Percentiles rank a stretch among this genome's conserved stretches.
phyloP scores from a whole-genome alignment of 2,888 invertebrate genomes.

The Hydriomena furcata region DNA sequence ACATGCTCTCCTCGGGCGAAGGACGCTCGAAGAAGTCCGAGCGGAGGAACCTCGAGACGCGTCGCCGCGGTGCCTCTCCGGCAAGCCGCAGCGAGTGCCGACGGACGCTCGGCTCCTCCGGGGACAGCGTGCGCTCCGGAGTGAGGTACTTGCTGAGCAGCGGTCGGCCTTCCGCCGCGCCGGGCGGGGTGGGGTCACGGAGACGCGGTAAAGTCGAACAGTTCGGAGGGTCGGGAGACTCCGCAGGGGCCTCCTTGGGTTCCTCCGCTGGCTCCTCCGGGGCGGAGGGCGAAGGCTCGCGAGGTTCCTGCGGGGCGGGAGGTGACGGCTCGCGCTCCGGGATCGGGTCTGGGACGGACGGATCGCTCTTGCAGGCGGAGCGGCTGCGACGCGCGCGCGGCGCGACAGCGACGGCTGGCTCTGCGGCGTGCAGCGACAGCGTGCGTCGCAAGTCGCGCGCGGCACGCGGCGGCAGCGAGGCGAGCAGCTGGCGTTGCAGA shows the following conservation, averaged over 20 bases:
- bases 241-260: too few relatives aligned
- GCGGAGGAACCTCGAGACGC: constrained; percentile 87
- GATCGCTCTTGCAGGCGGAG: constrained; percentile 51
- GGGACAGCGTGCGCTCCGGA: constrained; percentile 63
- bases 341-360: constrained; percentile 16
- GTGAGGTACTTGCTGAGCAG: constrained; percentile 83
- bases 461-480: constrained; percentile 88
- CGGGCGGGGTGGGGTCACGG: constrained; percentile 28
- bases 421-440: constrained; percentile 73
- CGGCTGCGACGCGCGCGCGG: constrained; percentile 50
- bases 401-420: constrained; percentile 29
- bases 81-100: constrained; percentile 60
- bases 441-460: constrained; percentile 87
- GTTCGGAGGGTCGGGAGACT: too few relatives aligned
- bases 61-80: constrained; percentile 78
- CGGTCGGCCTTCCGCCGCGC: constrained; percentile 75
- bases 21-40: constrained; percentile 88
- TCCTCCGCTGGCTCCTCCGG: constrained; percentile 20
- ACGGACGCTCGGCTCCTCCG: constrained; percentile 50
- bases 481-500: constrained; percentile 87
- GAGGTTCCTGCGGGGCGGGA: too few relatives aligned
- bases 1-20: constrained; percentile 86
- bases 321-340: constrained; percentile 1
- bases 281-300: too few relatives aligned
- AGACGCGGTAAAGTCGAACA: too few relatives aligned